Evolutionary conservation across 2,888 invertebrate genomes (phyloP).

Genomic region (Erebia aethiops): DNA sequence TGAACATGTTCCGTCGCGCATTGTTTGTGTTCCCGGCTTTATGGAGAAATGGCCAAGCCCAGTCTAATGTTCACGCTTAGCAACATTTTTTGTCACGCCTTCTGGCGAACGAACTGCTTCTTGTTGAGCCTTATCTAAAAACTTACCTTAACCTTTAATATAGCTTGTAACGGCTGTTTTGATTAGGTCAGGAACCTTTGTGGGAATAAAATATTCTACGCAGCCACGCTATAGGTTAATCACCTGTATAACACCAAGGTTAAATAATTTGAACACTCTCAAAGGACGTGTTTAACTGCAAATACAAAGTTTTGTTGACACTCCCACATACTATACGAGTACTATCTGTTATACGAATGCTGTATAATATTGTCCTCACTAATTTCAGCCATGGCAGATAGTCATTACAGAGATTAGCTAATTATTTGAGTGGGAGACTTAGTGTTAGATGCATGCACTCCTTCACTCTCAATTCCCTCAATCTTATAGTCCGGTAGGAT

Average conservation of each 20-base stretch:
- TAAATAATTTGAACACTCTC: constrained; percentile 7
- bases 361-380: too few species aligned
- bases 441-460: too few species aligned
- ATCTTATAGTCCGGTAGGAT: too few species aligned
- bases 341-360: neutral
- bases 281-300: constrained; percentile 10
- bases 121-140: constrained; percentile 23
- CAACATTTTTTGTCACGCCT: constrained; percentile 24
- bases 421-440: too few species aligned
- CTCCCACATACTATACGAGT: neutral
- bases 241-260: constrained; percentile 31
- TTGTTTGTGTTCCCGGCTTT: too few species aligned
- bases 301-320: constrained; percentile 2
- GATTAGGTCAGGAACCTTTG: constrained; percentile 35
- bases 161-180: constrained; percentile 36
- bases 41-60: constrained; percentile 19
- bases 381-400: too few species aligned
- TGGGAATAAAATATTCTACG: constrained; percentile 24
- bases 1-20: too few species aligned
- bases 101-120: constrained; percentile 21
- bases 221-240: constrained; percentile 37
- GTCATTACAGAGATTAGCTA: too few species aligned
- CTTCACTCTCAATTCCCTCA: too few species aligned
- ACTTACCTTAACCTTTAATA: constrained; percentile 39
- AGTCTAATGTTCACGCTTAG: constrained; percentile 25